These are phyloP conservation scores for Harpalus rufipes DNA, from an alignment of 2,888 invertebrate species.

Conservation along the genomic window DNA sequence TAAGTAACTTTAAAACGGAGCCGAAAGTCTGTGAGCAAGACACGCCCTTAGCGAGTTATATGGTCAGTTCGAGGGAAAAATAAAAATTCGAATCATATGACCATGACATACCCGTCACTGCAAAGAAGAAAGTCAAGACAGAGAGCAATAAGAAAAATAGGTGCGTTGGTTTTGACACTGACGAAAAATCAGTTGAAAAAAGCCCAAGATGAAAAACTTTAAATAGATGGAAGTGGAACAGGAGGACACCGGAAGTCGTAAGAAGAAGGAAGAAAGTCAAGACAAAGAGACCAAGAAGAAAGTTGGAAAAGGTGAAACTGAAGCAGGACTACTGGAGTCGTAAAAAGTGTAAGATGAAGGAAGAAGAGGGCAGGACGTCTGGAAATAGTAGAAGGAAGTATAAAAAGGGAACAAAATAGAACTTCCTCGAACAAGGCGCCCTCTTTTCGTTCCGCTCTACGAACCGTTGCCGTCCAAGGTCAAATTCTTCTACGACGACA, in stretches of 20 bases:
- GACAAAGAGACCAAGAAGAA: too few relatives aligned
- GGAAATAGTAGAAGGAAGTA: slow-evolving; percentile 98
- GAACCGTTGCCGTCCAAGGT: slow-evolving; percentile 92
- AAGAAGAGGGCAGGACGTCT: slow-evolving; percentile 90
- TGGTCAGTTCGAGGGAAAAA: slow-evolving; percentile 73
- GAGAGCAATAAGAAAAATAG: slow-evolving; percentile 80
- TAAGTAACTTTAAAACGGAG: slow-evolving; percentile 83
- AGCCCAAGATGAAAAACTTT: slow-evolving; percentile 79
- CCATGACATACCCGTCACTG: slow-evolving; percentile 84
- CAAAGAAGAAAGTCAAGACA: slow-evolving; percentile 84
- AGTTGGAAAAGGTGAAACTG: too few relatives aligned
- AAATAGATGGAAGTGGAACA: slow-evolving; percentile 72
- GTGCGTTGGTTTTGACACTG: slow-evolving; percentile 79
- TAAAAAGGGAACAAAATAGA: slow-evolving; percentile 98
- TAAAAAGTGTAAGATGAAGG: slow-evolving; percentile 86
- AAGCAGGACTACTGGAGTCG: too few relatives aligned
- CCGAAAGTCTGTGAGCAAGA: slow-evolving; percentile 77
- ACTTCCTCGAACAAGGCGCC: slow-evolving; percentile 97
- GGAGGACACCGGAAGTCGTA: slow-evolving; percentile 77
- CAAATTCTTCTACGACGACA: slow-evolving; percentile 95
- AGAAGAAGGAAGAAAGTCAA: too few relatives aligned
- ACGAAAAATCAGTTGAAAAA: slow-evolving; percentile 81
- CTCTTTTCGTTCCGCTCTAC: slow-evolving; percentile 97
- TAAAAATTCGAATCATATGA: slow-evolving; percentile 81
- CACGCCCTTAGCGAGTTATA: slow-evolving; percentile 83